phyloP scores from a whole-genome alignment of 1,140 invertebrate species.

The Riptortus pedestris region DNA sequence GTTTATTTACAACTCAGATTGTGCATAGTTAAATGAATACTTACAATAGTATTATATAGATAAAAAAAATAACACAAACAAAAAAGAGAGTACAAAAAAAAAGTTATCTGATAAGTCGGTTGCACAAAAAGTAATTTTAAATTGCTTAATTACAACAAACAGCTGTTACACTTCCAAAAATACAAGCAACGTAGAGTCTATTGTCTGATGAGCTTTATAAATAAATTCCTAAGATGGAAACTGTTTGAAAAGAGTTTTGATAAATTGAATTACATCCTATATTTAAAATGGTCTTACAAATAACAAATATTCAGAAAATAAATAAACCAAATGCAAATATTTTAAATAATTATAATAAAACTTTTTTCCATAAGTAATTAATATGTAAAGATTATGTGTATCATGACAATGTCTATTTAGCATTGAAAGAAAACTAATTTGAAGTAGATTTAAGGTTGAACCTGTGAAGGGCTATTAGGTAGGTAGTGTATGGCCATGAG shows the following conservation, averaged over 20 bases:
- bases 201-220: no score
- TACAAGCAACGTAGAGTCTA: no score
- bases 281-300: not conserved
- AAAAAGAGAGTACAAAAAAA: not conserved
- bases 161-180: not conserved
- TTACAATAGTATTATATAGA: no score
- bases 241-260: not conserved
- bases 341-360: not conserved
- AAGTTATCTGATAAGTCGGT: not conserved
- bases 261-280: not conserved
- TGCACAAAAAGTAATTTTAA: not conserved
- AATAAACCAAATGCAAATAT: not conserved
- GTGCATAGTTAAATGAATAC: no score
- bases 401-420: not conserved
- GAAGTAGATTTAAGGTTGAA: not conserved
- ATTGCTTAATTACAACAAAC: not conserved
- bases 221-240: not conserved
- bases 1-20: no score
- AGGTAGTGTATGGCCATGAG: constrained; percentile 94
- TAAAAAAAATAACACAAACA: no score
- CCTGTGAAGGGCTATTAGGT: constrained; percentile 60
- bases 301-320: not conserved
- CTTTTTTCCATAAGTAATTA: not conserved
- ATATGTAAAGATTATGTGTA: not conserved
- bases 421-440: not conserved